Conservation (phyloP, 2,797 vertebrate genomes). For the Chromobotia macracanthus region DNA sequence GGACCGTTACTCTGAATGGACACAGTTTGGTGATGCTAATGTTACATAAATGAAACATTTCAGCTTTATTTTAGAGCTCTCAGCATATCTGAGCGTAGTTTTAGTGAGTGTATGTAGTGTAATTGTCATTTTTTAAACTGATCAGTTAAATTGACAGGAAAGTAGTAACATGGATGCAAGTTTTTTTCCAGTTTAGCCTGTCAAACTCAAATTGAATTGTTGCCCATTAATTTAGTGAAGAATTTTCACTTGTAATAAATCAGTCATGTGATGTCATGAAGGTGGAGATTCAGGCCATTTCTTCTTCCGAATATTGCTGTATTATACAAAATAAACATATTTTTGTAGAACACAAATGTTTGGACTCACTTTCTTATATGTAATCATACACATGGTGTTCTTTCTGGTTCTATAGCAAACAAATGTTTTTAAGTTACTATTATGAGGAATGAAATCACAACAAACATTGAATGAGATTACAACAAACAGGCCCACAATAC, state of each 20-base stretch:
- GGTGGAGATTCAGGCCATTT: not conserved
- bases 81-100: not conserved
- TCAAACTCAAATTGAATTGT: not conserved
- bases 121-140: too few species aligned
- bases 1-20: too few species aligned
- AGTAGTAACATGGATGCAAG: too few species aligned
- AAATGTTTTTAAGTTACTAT: too few species aligned
- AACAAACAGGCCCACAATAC: too few species aligned
- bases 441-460: too few species aligned
- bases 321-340: slow-evolving; percentile 32
- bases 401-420: not conserved
- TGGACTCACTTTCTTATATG: not conserved
- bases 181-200: not conserved
- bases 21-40: not conserved
- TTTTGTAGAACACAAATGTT: slow-evolving; percentile 30
- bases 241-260: not conserved
- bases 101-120: too few species aligned
- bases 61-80: not conserved
- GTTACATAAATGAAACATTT: not conserved
- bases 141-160: too few species aligned
- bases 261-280: not conserved
- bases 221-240: not conserved
- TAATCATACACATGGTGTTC: not conserved
- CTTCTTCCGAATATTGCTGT: slow-evolving; percentile 3
- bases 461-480: too few species aligned